Conservation (phyloP, 2,797 vertebrate species). For the Pangasius mekongensis region DNA sequence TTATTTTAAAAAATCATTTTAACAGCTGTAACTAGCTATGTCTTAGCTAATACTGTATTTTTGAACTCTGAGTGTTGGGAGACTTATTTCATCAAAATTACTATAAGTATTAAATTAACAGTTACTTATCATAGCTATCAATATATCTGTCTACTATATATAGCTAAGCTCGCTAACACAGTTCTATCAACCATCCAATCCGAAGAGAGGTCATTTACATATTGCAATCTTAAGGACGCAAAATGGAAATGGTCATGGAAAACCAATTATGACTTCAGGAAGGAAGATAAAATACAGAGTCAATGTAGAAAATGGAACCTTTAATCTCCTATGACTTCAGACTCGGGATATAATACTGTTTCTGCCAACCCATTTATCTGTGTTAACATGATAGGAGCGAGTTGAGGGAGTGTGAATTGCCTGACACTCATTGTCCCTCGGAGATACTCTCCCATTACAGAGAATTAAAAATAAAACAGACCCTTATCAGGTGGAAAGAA, state of each 20-base stretch:
- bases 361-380: background rate
- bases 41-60: background rate
- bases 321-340: background rate
- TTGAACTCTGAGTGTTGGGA: background rate
- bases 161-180: background rate
- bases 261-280: background rate
- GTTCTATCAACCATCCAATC: background rate
- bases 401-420: constrained; percentile 2
- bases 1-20: background rate
- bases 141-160: background rate
- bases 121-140: background rate
- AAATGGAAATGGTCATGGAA: background rate
- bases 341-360: background rate
- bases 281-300: background rate
- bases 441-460: constrained; percentile 30
- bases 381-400: constrained; percentile 2
- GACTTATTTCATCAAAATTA: background rate
- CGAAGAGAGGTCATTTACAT: background rate
- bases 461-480: constrained; percentile 45
- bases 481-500: constrained; percentile 49
- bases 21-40: background rate
- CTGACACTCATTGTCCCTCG: constrained; percentile 6
- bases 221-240: background rate
- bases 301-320: no score
- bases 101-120: background rate